Base-by-base conservation (phyloP, 2,888 invertebrate species). In the Thymelicus lineola region DNA sequence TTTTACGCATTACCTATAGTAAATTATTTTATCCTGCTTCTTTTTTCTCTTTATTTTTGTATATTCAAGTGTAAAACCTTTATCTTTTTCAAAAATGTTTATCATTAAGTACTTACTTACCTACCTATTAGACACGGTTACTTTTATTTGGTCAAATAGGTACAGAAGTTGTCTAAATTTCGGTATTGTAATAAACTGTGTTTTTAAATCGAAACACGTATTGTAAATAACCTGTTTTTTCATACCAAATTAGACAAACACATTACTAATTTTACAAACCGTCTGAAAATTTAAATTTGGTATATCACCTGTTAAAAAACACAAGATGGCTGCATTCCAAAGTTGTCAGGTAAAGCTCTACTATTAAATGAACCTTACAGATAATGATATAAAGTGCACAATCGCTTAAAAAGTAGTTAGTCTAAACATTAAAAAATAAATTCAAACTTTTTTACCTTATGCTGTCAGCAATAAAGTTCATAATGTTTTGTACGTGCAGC, bases 261-360 rank as follows among this genome's bases (percentile, higher is more conserved):
- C 17, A 70, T n/a, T 63, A 63, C 38, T n/a, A 36, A 50, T 58
- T 63, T 63, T 69, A 69, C 46, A 62, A 68, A 46, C 28, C 28
- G n/a, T 55, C 61, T 28, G 20, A 62, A 68, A 62, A 68, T 15
- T 70, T 36, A 57, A 65, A 60, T 45, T 65, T 50, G 60, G 45
- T 70, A 70, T 74, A 72, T 66, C 72, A 72, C 75, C 71, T 72
- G 65, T 73, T 69, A 74, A 74, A 73, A 73, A 76, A 77, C 74
- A 72, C 78, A 79, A 79, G 77, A 80, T 80, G 80, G 79, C 80
- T 78, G 79, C 80, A 80, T 80, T 80, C 80, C 80, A 76, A 72
- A 63, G 75, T 70, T 62, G 61, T 73, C 68, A 46, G 50, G 50
- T 15, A 59, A 64, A 61, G 28, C 15, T 45, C 42, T n/a, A 58